Conservation (phyloP, 2,797 vertebrate genomes). For the Acipenser oxyrinchus region DNA sequence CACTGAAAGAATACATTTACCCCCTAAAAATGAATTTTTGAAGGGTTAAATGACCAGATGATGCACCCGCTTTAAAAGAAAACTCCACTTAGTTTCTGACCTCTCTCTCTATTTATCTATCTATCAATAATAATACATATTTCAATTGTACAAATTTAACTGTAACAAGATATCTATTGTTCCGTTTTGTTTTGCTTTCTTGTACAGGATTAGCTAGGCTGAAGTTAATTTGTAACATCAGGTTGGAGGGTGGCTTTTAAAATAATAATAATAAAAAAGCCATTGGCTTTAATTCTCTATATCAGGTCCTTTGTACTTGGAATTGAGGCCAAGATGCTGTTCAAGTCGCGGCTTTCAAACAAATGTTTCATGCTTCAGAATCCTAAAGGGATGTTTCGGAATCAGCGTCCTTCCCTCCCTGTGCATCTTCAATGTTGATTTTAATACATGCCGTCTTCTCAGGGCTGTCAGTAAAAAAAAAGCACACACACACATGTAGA, state of each 20-base stretch:
- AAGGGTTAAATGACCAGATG: no score
- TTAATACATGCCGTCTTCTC: constrained; percentile 81
- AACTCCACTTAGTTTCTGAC: no score
- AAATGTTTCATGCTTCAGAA: constrained; percentile 4
- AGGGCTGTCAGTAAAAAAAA: constrained; percentile 63
- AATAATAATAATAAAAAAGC: not conserved
- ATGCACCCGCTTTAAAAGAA: no score
- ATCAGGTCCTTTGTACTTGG: no score
- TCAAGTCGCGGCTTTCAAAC: constrained; percentile 12
- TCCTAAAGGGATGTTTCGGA: constrained; percentile 83
- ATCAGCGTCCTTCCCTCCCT: constrained; percentile 58
- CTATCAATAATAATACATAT: no score
- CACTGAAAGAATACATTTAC: no score
- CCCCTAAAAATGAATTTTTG: no score
- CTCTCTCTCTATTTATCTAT: no score
- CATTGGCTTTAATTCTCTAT: no score
- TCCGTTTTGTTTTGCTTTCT: no score
- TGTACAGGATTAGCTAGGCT: not conserved
- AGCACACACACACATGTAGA: not conserved
- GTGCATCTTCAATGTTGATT: constrained; percentile 73
- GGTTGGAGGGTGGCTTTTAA: not conserved
- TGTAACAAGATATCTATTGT: no score
- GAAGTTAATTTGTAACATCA: not conserved
- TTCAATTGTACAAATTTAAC: no score
- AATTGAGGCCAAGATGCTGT: not conserved